Percentiles rank a stretch among this genome's conserved stretches.
phyloP scores from a whole-genome alignment of 2,113 vertebrate genomes.

The Ptilonorhynchus violaceus region DNA sequence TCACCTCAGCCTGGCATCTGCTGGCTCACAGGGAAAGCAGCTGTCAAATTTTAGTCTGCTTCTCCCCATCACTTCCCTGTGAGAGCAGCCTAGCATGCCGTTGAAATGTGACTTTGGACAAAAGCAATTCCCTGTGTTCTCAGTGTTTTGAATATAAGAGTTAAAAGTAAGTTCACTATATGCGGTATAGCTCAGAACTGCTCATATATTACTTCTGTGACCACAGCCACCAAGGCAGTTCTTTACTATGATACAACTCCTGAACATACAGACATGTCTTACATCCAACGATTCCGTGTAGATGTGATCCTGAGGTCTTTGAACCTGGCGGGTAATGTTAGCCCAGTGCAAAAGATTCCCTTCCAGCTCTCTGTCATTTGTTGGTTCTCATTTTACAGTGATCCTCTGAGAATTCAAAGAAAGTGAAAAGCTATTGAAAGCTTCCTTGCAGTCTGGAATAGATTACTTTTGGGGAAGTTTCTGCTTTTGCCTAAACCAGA shows the following conservation, averaged over 20 bases:
- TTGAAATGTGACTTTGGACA: background rate
- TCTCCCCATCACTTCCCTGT: fast-evolving
- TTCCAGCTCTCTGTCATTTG: background rate
- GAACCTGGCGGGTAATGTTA: background rate
- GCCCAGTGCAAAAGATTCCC: background rate
- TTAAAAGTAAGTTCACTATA: background rate
- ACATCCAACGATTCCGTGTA: fast-evolving
- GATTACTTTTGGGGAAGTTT: background rate
- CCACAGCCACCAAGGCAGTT: background rate
- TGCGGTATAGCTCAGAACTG: background rate
- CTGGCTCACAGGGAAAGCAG: background rate
- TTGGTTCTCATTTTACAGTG: background rate
- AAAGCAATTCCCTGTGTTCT: background rate
- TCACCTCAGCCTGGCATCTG: background rate
- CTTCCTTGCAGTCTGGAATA: background rate
- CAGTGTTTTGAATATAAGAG: background rate
- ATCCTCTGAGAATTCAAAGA: background rate
- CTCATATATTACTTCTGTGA: background rate
- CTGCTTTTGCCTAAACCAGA: background rate
- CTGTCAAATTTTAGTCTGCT: background rate
- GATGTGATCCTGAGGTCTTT: background rate
- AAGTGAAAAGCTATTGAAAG: background rate
- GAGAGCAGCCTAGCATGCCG: background rate
- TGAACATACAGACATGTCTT: background rate
- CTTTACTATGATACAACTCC: background rate